Conservation (phyloP, 2,888 invertebrate genomes). For the Dascillus cervinus region DNA sequence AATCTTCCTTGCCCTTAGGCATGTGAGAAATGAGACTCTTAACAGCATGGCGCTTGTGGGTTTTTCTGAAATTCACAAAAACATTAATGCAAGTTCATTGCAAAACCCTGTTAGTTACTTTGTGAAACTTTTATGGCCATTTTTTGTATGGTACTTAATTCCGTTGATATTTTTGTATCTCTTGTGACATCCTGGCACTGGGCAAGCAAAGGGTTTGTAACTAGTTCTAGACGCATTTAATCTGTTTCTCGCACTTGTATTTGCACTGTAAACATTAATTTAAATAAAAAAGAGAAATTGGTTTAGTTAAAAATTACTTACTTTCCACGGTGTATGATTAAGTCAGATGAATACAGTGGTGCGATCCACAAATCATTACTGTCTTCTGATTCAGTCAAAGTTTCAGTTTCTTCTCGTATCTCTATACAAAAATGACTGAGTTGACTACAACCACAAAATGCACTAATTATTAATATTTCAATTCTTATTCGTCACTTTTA, state of each 20-base stretch:
- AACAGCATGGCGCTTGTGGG: too few species aligned
- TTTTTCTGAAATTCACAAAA: too few species aligned
- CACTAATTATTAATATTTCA: too few species aligned
- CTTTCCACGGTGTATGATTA: constrained; percentile 28
- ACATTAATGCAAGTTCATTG: too few species aligned
- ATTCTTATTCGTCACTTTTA: too few species aligned
- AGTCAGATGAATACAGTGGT: constrained; percentile 1
- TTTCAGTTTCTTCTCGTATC: background rate
- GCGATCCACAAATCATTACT: constrained; percentile 72
- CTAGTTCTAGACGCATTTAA: too few species aligned
- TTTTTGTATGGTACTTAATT: constrained; percentile 81
- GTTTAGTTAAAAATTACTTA: constrained; percentile 44
- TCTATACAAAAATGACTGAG: background rate
- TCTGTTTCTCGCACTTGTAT: too few species aligned
- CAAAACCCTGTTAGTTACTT: constrained; percentile 10
- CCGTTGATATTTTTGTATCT: constrained; percentile 84
- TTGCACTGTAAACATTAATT: too few species aligned
- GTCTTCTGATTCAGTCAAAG: constrained; percentile 58
- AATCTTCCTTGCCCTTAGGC: too few species aligned
- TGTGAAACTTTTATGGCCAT: constrained; percentile 58
- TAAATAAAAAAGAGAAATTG: too few species aligned
- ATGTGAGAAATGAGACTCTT: too few species aligned
- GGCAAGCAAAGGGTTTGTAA: constrained; percentile 72
- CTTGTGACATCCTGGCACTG: constrained; percentile 80
- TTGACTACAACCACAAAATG: background rate